Base-by-base conservation (phyloP, 2,888 invertebrate genomes). In the Ecdyonurus torrentis region DNA sequence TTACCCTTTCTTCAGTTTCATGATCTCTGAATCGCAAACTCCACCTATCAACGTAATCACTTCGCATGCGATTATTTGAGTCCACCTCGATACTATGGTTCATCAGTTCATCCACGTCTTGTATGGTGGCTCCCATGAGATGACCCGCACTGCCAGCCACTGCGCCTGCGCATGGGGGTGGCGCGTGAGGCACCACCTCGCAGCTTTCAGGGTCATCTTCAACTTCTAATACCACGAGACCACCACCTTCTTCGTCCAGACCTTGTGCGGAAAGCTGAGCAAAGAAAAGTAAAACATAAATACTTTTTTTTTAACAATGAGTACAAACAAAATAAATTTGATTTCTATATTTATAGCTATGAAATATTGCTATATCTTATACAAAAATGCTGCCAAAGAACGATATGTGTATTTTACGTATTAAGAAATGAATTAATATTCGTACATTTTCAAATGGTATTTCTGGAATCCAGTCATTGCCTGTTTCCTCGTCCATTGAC, bases 371-470 rank as follows among this genome's bases (percentile, higher is more conserved):
- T n/a, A n/a, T n/a, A n/a, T n/a, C n/a, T n/a, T n/a, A n/a, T 50
- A 50, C 10, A 50, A 10, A 50, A 50, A 7, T 50, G 18, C 18
- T 50, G 50, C 7, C 50, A n/a, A n/a, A 50, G 50, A 10, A 50
- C 7, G 18, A 50, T 10, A 10, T 50, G 18, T 1, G 2, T 55
- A 19, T 25, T n/a, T 24, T 58, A 53, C 10, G n/a, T 7, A 1
- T 58, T 19, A 58, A 58, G 20, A 58, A 58, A 25, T 2, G n/a
- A 37, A 10, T 7, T 23, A n/a, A 53, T 2, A 2, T 52, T 70
- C 78, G 76, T 78, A 92, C 92, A 76, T 91, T 91, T 77, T 89
- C 87, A 73, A 93, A 93, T 1, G 92, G 93, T 74, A 92, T 90
- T 77, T 93, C 93, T 0, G 93, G 91, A 23, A 85, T 91, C 91